Base-by-base conservation (phyloP, 2,113 vertebrate genomes). In the Trichechus manatus region DNA sequence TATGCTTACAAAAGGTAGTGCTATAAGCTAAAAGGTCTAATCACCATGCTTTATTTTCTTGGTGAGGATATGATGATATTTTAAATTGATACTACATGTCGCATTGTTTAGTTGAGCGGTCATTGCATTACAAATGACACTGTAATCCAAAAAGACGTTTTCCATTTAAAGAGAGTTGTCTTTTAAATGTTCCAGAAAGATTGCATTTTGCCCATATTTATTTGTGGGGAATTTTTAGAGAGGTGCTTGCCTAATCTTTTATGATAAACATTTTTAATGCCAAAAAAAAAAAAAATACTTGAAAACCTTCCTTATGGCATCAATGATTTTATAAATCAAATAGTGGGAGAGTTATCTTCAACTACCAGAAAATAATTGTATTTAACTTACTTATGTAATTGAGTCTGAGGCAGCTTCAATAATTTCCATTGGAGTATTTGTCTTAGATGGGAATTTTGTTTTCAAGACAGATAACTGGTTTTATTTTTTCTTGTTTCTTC, bases 1-100 rank as follows among this genome's bases (percentile, higher is more conserved):
- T 68, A 64, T 91, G 93, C 39, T 98, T 97, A 81, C 97, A 97
- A 92, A 96, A 96, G 94, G 97, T 95, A 93, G 63, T 87, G 61
- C 87, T 96, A 74, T 95, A 96, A 97, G 75, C 84, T 66, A 36
- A 80, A 81, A 81, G 50, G 47, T 47, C 20, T 61, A 56, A 92
- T 89, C 22, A n/a, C 39, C 20, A 31, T 56, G 39, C 20, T 61
- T 75, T 72, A 70, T 87, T 93, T 92, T 94, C 36, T 78, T 83
- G 25, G 36, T 84, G 88, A 92, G 42, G 42, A 17, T 22, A 39
- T 29, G 70, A 17, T 29, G 63, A 78, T 36, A 84, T 79, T 95
- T 93, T 77, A 42, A 89, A 53, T 95, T 75, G 84, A 61, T 50
- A 13, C 33, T 77, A 1, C 64, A 29, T 88, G 59, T 74, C 74